A percentile compares a stretch with the other conserved stretches of the same genome.
These are phyloP conservation scores for Ceramica pisi DNA, from an alignment of 2,888 invertebrate species.

Conservation along the genomic window DNA sequence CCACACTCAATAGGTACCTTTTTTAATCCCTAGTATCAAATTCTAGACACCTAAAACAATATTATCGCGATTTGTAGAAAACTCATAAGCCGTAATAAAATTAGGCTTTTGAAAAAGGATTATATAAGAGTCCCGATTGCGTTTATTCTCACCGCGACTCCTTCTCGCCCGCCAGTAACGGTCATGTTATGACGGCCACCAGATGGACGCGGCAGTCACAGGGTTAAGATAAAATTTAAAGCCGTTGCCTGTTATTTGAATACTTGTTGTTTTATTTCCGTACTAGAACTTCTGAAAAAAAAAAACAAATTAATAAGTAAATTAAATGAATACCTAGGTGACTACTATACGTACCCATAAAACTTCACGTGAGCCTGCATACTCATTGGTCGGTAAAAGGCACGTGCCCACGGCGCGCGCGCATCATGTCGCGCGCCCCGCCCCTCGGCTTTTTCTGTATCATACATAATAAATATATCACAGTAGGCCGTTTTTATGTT, in stretches of 20 bases:
- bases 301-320: too few relatives aligned
- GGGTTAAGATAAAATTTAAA: too few relatives aligned
- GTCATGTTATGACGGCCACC: background rate
- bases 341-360: too few relatives aligned
- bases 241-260: too few relatives aligned
- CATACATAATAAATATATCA: background rate
- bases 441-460: background rate
- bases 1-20: too few relatives aligned
- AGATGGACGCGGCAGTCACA: constrained; percentile 25
- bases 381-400: background rate
- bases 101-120: constrained; percentile 20
- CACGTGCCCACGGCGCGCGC: background rate
- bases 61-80: background rate
- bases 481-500: background rate
- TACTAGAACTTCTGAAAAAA: background rate
- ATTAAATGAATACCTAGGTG: too few relatives aligned
- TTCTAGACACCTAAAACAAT: fast-evolving
- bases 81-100: constrained; percentile 42
- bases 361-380: too few relatives aligned
- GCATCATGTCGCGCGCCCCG: background rate
- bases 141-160: constrained; percentile 41
- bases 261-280: too few relatives aligned
- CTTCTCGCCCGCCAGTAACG: background rate
- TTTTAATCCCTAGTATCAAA: too few relatives aligned
- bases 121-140: constrained; percentile 22